phyloP scores from a whole-genome alignment of 2,888 invertebrate genomes.

The Xestoiulus laeticollis region DNA sequence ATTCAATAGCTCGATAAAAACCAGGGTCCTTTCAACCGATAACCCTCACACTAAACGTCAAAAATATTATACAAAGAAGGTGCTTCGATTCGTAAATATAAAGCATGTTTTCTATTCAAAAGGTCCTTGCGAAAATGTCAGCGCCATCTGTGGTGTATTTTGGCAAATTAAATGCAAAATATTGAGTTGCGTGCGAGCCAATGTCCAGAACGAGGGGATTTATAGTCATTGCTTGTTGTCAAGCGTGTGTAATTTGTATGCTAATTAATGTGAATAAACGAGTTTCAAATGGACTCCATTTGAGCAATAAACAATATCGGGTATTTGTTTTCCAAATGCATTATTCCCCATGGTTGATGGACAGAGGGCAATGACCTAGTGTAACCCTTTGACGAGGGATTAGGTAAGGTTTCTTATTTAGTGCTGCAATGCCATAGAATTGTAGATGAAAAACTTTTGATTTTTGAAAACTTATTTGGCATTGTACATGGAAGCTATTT shows the following conservation, averaged over 20 bases:
- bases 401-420: neutral
- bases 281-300: neutral
- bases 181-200: neutral
- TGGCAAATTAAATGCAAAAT: neutral
- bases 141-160: neutral
- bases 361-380: neutral
- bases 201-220: neutral
- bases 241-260: constrained; percentile 7
- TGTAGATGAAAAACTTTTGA: neutral
- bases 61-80: neutral
- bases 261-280: neutral
- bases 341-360: constrained; percentile 15
- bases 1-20: neutral
- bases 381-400: neutral
- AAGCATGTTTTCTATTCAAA: no score
- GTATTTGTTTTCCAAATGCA: neutral
- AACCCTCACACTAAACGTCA: no score
- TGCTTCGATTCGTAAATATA: no score
- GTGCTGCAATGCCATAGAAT: neutral
- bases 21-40: neutral
- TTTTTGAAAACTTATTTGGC: neutral
- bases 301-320: neutral
- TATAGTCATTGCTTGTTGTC: neutral
- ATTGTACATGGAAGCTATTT: neutral
- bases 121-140: neutral